Base-by-base conservation (phyloP, 2,888 invertebrate genomes). In the Rotaria sp. region DNA sequence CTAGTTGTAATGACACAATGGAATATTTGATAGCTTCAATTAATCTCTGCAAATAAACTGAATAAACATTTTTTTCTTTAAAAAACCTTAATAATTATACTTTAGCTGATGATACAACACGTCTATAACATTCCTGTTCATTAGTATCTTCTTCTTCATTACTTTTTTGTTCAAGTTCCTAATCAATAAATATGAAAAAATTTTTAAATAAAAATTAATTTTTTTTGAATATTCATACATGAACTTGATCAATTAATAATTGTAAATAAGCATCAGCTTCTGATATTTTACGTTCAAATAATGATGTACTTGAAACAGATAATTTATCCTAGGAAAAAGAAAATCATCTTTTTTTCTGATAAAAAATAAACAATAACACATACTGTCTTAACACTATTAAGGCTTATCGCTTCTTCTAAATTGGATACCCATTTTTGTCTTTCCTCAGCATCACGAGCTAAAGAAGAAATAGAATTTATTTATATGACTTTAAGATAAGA, bases 21-120 rank as follows among this genome's bases (percentile, higher is more conserved):
- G 97, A 95, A 93, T 98, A 97, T 93, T 98, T 98, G 88, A 98
- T 95, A 89, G 96, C 95, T 92, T 98, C 97, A 91, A 98, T 93
- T 94, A 97, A 95, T 88, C 94, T 94, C 94, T 96, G 93, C 87
- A 93, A 93, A 91, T 88, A 88, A 90, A 85, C 52, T 21, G 4
- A 87, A 59, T 85, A 67, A 57, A 57, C 41, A 55, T n/a, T 84
- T n/a, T 45, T 21, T 55, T 30, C 52, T 84, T 50, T 50, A 85
- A 38, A 57, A 26, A 48, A 57, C 0, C 41, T n/a, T 59, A n/a
- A n/a, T 18, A 21, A 5, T 35, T 45, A 84, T 84, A 45, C 59
- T 38, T 88, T 88, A 87, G 89, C 89, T 88, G 90, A 89, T 41
- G 90, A 90, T 45, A 90, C 89, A 18, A 90, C 89, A 88, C 80